Base-by-base conservation (phyloP, 1,140 invertebrate genomes). In the Hyles vespertilio region DNA sequence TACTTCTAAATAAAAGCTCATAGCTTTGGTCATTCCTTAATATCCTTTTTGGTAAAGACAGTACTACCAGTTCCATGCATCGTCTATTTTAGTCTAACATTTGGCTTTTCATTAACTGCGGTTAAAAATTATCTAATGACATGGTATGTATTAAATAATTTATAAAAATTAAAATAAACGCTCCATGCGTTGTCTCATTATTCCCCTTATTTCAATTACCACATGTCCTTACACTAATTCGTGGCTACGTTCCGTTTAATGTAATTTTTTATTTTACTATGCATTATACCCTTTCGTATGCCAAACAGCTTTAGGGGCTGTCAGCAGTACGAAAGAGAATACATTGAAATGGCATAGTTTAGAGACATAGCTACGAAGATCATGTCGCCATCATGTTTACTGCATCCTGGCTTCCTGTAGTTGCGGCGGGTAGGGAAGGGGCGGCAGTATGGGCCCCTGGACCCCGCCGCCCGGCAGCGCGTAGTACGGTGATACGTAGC, bases 401-500 rank as follows among this genome's bases (percentile, higher is more conserved):
- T 89, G 89, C 89, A 90, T 90, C 56, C 89, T 79, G 3, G 89
- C 88, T 56, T 90, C 89, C 67, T 90, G 89, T 2, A 90, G 74
- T 54, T 79, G 80, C n/a, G 83, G 89, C 10, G 88, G 89, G 63
- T 89, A 89, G 0, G 81, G 70, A 3, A 89, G 81, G 0, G 79
- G 83, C 1, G 83, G 89, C 5, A 89, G 92, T 61, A 94, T 93
- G 4, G 91, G 93, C 3, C 90, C 92, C 57, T 94, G 89, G 22
- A 92, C 92, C 66, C 91, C 90, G 8, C 91, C 92, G 46, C 93
- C 87, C 56, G 91, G 93, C 61, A 94, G 78, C 40, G 93, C 91
- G 70, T 89, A 89, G 72, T 94, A 94, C 0, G 93, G 93, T n/a
- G 92, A 91, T 84, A 94, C 90, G 77, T 94, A 94, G 67, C 93